Evolutionary conservation across 2,113 vertebrate species (phyloP), one percentile per base, ranked within the genome.

Genomic region (Tricholaema leucomelas): DNA sequence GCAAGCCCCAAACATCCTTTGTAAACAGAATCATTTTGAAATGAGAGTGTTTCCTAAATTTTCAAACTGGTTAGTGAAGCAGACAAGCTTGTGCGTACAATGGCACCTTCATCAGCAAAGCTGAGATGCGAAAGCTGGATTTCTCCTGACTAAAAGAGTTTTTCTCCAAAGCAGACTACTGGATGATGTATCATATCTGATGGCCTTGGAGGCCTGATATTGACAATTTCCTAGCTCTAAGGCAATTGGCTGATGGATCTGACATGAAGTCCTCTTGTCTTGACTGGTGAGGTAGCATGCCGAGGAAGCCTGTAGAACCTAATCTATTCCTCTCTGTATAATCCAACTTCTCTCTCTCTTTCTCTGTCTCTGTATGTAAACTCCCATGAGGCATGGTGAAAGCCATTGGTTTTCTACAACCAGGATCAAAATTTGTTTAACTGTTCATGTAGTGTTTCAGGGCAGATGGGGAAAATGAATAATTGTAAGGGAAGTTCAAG

Each of bases 401-500:
- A 71, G 19, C 38, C 20, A 30, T 67, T 25, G 30, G 4, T 35
- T 85, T 30, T 67, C 28, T n/a, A 85, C 61, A 2, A 7, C 46
- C 15, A 58, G 30, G 31, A 35, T 44, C 24, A 77, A 75, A 88
- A 54, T 76, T 79, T 63, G 54, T 75, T 81, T 56, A 58, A 64
- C 8, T 50, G 10, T 48, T 91, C 84, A 61, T 56, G 25, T 8
- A 46, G 7, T 20, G 28, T 31, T 93, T 60, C 60, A 76, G 21
- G 42, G 18, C 38, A 86, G 50, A 64, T 66, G 44, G 19, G 88
- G 48, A 87, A 84, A 85, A 24, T 64, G 7, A n/a, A n/a, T n/a
- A 91, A 54, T 63, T 76, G 10, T 50, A 69, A 80, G 44, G 50
- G 73, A 82, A 92, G 81, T 90, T 94, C 44, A 72, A 52, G 92